Conservation (phyloP, 2,113 vertebrate species). For the Barbus barbus region DNA sequence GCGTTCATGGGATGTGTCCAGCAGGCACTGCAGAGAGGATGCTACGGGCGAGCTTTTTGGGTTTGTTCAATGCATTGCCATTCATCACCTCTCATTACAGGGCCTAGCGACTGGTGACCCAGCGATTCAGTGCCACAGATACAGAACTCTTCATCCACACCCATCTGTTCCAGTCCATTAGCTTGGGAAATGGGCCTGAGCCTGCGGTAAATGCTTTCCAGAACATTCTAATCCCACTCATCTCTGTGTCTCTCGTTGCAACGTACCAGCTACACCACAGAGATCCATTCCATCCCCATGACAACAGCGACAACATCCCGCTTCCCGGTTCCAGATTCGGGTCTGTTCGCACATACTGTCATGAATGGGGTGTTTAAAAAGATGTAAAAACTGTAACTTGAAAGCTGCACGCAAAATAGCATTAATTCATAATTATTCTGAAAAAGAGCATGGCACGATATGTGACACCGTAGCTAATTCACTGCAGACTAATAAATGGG, state of each 20-base stretch:
- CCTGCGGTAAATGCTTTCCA: constrained; percentile 50
- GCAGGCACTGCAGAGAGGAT: neutral
- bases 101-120: constrained; percentile 49
- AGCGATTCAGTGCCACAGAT: constrained; percentile 48
- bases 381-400: neutral
- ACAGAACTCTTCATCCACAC: constrained; percentile 51
- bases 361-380: neutral
- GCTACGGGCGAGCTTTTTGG: constrained; percentile 1
- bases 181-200: constrained; percentile 49
- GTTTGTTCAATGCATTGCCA: constrained; percentile 46
- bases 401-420: neutral
- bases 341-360: neutral
- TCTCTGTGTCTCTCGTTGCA: constrained; percentile 22
- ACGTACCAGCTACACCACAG: neutral
- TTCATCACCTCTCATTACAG: constrained; percentile 58
- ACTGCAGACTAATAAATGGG: neutral
- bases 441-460: neutral
- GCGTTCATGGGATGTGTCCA: neutral
- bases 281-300: constrained; percentile 33
- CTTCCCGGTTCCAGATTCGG: constrained; percentile 7
- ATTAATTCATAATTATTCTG: neutral
- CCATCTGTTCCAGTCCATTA: constrained; percentile 61
- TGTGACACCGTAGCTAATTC: neutral
- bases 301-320: constrained; percentile 49
- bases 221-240: constrained; percentile 50